Conservation (phyloP, 2,888 invertebrate species). For the Chydorus sphaericus region DNA sequence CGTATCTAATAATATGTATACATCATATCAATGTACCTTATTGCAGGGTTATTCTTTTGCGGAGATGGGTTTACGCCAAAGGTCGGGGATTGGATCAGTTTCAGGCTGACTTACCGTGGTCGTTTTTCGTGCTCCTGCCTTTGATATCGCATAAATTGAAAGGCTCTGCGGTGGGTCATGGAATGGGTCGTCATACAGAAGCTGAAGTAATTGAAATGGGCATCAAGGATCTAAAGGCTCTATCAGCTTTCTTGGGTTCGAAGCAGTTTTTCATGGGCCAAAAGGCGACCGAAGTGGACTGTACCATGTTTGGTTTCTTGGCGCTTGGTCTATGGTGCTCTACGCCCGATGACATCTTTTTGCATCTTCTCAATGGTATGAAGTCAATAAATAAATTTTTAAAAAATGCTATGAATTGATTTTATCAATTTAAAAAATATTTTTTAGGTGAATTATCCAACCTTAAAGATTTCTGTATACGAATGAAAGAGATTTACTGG, state of each 20-base stretch:
- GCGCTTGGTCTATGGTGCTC: slow-evolving; percentile 27
- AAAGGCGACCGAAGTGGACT: slow-evolving; percentile 24
- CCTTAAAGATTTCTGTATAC: slow-evolving; percentile 24
- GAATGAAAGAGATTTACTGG: slow-evolving; percentile 27
- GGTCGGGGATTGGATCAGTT: slow-evolving; percentile 19
- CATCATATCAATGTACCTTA: background rate
- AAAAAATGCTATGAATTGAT: background rate
- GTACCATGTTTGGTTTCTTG: slow-evolving; percentile 29
- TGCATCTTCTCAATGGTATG: slow-evolving; percentile 21
- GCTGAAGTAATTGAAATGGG: slow-evolving; percentile 18
- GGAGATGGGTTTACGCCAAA: slow-evolving; percentile 21
- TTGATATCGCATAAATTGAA: slow-evolving; percentile 17
- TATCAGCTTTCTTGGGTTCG: slow-evolving; percentile 19
- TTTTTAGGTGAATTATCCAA: slow-evolving; percentile 25
- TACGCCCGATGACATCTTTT: slow-evolving; percentile 22
- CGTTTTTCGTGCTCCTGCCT: slow-evolving; percentile 12
- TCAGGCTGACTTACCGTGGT: slow-evolving; percentile 15
- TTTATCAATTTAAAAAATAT: too few relatives aligned
- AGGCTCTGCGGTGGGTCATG: slow-evolving; percentile 19
- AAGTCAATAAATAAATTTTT: too few relatives aligned
- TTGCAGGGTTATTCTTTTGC: slow-evolving; percentile 20
- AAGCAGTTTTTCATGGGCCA: slow-evolving; percentile 20
- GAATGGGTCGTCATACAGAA: slow-evolving; percentile 19
- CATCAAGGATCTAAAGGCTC: slow-evolving; percentile 16
- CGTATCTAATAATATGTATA: background rate